Conservation (phyloP, 2,888 invertebrate genomes). For the Pammene fasciana region DNA sequence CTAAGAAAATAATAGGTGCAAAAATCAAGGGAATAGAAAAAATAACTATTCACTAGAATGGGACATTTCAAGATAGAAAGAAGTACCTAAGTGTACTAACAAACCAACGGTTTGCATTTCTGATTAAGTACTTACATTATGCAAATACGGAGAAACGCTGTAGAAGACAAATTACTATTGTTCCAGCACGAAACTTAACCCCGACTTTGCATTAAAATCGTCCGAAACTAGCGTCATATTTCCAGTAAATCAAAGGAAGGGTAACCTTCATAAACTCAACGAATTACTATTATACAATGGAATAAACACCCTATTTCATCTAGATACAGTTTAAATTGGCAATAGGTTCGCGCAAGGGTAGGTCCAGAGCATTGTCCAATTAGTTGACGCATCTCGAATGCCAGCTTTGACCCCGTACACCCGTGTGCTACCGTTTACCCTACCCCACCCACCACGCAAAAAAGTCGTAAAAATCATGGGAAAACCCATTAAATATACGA, state of each 20-base stretch:
- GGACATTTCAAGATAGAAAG: no score
- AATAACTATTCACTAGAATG: no score
- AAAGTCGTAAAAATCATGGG: not conserved
- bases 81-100: no score
- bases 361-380: constrained; percentile 16
- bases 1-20: no score
- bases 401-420: constrained; percentile 9
- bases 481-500: no score
- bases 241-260: constrained; percentile 17
- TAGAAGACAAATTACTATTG: constrained; percentile 2
- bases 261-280: constrained; percentile 17
- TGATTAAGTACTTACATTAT: no score
- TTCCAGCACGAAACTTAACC: constrained; percentile 1
- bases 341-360: not conserved
- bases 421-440: not conserved
- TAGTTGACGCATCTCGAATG: constrained; percentile 13
- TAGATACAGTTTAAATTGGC: not conserved
- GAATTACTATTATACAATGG: not conserved
- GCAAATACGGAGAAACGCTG: not conserved
- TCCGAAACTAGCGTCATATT: constrained; percentile 19
- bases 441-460: not conserved
- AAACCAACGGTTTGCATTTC: no score
- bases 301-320: not conserved
- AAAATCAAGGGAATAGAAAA: no score
- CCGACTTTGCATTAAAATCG: constrained; percentile 6